phyloP scores from a whole-genome alignment of 2,888 invertebrate genomes.

The Perdita meconis region DNA sequence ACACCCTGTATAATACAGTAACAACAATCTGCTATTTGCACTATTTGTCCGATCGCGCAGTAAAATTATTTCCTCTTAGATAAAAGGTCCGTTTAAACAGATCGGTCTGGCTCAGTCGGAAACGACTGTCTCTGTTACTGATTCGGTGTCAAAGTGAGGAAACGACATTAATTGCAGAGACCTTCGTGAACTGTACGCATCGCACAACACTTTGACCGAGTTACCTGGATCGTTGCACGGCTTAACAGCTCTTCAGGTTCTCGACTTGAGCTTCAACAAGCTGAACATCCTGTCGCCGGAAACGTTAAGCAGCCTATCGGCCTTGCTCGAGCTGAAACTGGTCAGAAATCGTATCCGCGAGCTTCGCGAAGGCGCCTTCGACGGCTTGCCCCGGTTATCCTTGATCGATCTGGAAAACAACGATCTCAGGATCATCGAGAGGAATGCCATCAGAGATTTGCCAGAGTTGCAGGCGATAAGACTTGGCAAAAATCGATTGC shows the following conservation, averaged over 20 bases:
- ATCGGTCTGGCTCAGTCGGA: conserved; percentile 11
- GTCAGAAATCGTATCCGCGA: conserved; percentile 91
- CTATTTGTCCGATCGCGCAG: background rate
- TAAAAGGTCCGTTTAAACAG: background rate
- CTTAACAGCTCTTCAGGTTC: conserved; percentile 88
- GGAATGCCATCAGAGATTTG: conserved; percentile 89
- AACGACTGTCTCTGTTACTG: conserved; percentile 34
- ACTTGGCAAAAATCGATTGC: conserved; percentile 90
- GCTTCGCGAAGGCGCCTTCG: conserved; percentile 89
- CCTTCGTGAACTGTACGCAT: conserved; percentile 90
- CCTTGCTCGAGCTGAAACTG: conserved; percentile 89
- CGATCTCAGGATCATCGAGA: conserved; percentile 90
- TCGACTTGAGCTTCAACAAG: conserved; percentile 92
- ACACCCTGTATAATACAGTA: no score
- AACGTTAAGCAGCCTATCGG: conserved; percentile 89
- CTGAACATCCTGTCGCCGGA: conserved; percentile 89
- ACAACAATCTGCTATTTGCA: background rate
- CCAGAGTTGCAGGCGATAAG: conserved; percentile 89
- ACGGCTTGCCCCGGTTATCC: conserved; percentile 89
- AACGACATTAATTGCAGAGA: conserved; percentile 85
- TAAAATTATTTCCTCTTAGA: background rate
- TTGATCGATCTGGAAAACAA: conserved; percentile 93
- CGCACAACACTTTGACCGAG: conserved; percentile 90
- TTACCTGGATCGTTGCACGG: conserved; percentile 90
- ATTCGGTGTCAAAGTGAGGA: conserved; percentile 65